Conservation (phyloP, 2,113 vertebrate species). For the Vidua macroura region DNA sequence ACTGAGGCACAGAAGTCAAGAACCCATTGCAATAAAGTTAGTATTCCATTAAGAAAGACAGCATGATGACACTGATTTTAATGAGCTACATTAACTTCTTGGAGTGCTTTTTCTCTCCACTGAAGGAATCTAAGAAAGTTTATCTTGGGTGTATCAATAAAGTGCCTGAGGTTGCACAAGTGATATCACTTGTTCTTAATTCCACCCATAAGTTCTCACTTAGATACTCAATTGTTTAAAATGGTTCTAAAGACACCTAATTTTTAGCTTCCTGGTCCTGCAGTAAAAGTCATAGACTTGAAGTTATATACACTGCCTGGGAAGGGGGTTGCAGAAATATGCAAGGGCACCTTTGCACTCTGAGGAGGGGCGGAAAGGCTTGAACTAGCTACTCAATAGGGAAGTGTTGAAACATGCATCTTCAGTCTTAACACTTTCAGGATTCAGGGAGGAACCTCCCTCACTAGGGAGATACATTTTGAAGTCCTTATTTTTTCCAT, state of each 20-base stretch:
- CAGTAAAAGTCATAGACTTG: background rate
- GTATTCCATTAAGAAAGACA: background rate
- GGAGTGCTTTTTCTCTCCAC: background rate
- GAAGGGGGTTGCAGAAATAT: background rate
- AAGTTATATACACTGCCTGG: background rate
- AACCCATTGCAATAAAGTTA: background rate
- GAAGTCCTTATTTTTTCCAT: background rate
- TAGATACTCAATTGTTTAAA: background rate
- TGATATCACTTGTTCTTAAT: background rate
- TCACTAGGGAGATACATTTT: background rate
- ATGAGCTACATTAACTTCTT: background rate
- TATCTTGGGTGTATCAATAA: background rate
- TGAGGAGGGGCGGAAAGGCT: background rate
- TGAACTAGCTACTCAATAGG: background rate
- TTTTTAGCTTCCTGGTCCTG: background rate
- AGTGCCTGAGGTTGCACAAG: background rate
- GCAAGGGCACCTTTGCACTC: background rate
- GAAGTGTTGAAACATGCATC: background rate
- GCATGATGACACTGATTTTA: background rate
- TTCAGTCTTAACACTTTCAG: background rate
- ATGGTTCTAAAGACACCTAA: background rate
- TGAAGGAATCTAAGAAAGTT: background rate
- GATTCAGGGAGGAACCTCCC: background rate
- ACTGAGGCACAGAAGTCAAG: background rate
- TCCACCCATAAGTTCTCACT: background rate